These are phyloP conservation scores for Percopsis omiscomaycus DNA, from an alignment of 2,797 vertebrate genomes.

Conservation along the genomic window DNA sequence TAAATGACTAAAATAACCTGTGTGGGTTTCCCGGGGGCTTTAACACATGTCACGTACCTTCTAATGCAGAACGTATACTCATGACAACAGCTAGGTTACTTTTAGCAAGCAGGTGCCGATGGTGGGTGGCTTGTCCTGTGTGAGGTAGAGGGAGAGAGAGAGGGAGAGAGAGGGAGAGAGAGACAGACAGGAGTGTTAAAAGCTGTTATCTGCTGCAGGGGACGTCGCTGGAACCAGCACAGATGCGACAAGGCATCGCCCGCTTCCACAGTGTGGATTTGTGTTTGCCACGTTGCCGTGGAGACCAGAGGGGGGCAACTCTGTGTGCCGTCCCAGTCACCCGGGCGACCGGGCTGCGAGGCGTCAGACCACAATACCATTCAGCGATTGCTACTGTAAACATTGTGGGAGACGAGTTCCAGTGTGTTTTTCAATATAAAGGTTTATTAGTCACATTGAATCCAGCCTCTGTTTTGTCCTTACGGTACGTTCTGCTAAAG, in stretches of 20 bases:
- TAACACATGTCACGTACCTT: too few relatives aligned
- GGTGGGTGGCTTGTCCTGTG: background rate
- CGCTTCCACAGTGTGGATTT: background rate
- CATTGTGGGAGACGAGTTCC: too few relatives aligned
- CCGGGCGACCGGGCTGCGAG: constrained; percentile 6
- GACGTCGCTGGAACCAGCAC: background rate
- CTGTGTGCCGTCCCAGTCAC: constrained; percentile 31
- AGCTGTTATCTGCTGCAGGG: constrained; percentile 12
- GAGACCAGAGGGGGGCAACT: constrained; percentile 24
- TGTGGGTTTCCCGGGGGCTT: too few relatives aligned
- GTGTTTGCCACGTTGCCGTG: constrained; percentile 40
- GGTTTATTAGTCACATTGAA: too few relatives aligned
- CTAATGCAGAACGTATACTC: too few relatives aligned
- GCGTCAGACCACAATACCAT: background rate
- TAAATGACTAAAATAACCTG: too few relatives aligned
- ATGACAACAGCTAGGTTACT: background rate
- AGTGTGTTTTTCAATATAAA: too few relatives aligned
- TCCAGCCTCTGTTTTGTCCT: too few relatives aligned
- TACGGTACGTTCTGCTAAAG: too few relatives aligned
- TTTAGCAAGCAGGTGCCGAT: background rate
- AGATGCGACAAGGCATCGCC: background rate
- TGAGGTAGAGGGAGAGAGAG: background rate
- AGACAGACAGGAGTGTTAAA: background rate
- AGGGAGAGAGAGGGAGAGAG: too few relatives aligned
- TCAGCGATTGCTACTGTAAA: background rate